Evolutionary conservation across 1,140 invertebrate species (phyloP).

Genomic region (Leptopilina clavipes): DNA sequence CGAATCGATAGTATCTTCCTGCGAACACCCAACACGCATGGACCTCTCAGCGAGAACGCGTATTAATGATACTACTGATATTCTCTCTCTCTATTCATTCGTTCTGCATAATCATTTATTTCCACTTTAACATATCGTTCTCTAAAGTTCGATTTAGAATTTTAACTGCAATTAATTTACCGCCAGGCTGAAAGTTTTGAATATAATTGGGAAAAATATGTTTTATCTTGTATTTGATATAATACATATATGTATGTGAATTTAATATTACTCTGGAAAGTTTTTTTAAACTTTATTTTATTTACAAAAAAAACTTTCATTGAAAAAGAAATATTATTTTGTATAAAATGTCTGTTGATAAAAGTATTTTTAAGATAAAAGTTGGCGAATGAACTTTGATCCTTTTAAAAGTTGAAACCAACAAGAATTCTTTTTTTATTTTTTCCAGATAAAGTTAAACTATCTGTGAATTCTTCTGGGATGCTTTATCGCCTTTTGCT

Average conservation of each 20-base stretch:
- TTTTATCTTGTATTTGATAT: too few species aligned
- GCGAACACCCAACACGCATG: constrained; percentile 45
- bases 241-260: too few species aligned
- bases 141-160: neutral
- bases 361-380: constrained; percentile 14
- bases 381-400: constrained; percentile 11
- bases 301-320: constrained; percentile 1
- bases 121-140: constrained; percentile 34
- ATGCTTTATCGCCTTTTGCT: neutral
- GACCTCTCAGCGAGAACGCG: constrained; percentile 49
- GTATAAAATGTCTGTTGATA: neutral
- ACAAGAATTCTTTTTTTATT: neutral
- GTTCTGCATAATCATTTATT: constrained; percentile 59
- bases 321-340: neutral
- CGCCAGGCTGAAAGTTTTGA: too few species aligned
- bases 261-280: too few species aligned
- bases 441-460: constrained; percentile 2
- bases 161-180: neutral
- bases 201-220: too few species aligned
- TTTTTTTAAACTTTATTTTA: neutral
- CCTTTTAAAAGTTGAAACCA: neutral
- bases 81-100: constrained; percentile 45
- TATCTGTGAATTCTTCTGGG: neutral
- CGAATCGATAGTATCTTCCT: constrained; percentile 59
- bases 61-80: constrained; percentile 58